Evolutionary conservation across 2,888 invertebrate genomes (phyloP), one percentile per base, ranked within the genome.

Genomic region (Eilema depressum): DNA sequence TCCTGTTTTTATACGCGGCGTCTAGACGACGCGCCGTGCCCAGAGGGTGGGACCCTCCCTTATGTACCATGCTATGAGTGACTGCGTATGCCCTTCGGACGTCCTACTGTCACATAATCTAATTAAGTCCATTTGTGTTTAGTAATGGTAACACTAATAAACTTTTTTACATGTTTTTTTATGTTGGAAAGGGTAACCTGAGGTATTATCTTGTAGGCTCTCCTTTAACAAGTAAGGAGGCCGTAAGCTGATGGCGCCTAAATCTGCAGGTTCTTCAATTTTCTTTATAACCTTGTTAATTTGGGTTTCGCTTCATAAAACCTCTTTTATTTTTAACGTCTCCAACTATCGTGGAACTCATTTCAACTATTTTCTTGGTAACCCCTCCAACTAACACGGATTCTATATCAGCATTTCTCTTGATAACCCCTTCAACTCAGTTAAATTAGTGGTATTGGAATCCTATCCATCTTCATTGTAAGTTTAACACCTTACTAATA

Each of bases 21-120:
- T 88, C 88, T 88, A 88, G 88, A 88, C 88, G 81, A 72, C 82
- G 74, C 78, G 68, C 79, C 83, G 26, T 30, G 26, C 61, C 37
- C 63, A n/a, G 77, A 60, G n/a, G 69, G 75, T 77, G 71, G 60
- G 73, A 69, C 68, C 66, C 75, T 73, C 78, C 73, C 69, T 47
- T 17, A 23, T 74, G 41, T 66, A 62, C 70, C 74, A 71, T 71
- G 69, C 47, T 61, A 69, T 23, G 65, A 72, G 63, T 47, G 20
- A 68, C 20, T 37, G 60, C 28, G 59, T 66, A 25, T 63, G 75
- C 70, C 82, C 81, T 81, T 78, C 70, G 70, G 59, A 57, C 78
- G 75, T 66, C 80, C 76, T 78, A 68, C n/a, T 71, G 61, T 63
- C 28, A 66, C 23, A 69, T 25, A 23, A 63, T 71, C n/a, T 41